Conservation (phyloP, 2,113 vertebrate genomes). For the Amphilophus citrinellus region DNA sequence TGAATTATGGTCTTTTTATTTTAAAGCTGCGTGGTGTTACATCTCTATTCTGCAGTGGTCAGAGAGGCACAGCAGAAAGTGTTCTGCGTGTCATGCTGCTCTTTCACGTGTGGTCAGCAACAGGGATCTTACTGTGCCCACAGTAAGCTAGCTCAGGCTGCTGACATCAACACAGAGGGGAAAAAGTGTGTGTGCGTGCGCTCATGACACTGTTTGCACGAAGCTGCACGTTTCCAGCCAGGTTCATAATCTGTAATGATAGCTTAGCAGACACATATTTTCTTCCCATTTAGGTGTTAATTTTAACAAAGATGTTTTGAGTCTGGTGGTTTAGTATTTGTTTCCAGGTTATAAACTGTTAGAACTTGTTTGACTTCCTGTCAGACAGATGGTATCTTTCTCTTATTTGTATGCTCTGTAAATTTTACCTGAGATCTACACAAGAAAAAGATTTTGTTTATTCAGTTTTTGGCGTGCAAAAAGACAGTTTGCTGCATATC, state of each 20-base stretch:
- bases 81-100: conserved; percentile 21
- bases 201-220: background rate
- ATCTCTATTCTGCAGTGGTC: background rate
- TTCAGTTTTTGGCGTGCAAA: background rate
- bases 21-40: background rate
- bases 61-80: conserved; percentile 7
- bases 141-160: conserved; percentile 21
- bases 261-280: background rate
- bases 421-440: background rate
- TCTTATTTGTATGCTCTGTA: background rate
- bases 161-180: conserved; percentile 26
- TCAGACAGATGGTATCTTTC: background rate
- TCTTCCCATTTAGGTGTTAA: background rate
- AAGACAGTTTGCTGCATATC: background rate
- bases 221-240: conserved; percentile 24
- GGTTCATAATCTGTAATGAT: conserved; percentile 26
- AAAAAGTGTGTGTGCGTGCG: background rate
- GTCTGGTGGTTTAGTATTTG: background rate
- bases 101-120: conserved; percentile 38
- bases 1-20: background rate
- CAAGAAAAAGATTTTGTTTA: background rate
- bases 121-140: conserved; percentile 36
- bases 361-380: background rate
- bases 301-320: background rate
- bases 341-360: background rate